Base-by-base conservation (phyloP, 2,888 invertebrate genomes). In the Limnephilus marmoratus region DNA sequence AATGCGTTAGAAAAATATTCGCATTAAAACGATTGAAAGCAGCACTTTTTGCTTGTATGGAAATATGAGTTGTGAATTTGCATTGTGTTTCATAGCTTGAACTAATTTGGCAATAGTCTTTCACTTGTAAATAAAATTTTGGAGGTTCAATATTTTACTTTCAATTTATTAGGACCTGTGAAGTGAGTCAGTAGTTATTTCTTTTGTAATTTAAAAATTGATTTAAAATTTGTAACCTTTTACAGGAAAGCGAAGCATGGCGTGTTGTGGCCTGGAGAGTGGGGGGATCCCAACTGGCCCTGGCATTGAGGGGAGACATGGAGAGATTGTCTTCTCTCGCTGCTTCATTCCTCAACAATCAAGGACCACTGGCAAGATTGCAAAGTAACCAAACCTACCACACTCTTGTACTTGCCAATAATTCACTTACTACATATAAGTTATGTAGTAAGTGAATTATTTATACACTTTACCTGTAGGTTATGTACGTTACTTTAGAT, bases 271-370 rank as follows among this genome's bases (percentile, higher is more conserved):
- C 93, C 12, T 93, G 93, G 93, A 88, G 87, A 80, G 91, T 93
- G 81, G 92, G 90, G 0, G 93, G 93, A 29, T 91, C 93, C 53
- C 92, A 90, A 45, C 90, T 93, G 82, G 92, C 93, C 9, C 85
- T 93, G 24, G 93, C 93, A 29, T 93, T 93, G 34, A 82, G 90
- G 24, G 93, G 93, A 41, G 93, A 93, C 68, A 93, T 93, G 88
- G 90, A 90, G 34, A 90, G 92, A 34, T 82, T 93, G 24, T 91
- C 93, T 11, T 89, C 92, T 29, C 89, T 93, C 15, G 93, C 93
- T 29, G 88, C 92, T 29, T 87, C 92, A 15, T 93, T 93, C 87
- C 85, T 93, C 29, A 92, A 90, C 81, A 90, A 24, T 41, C 90
- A 93, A 34, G 92, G 93, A 85, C 93, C 93, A 31, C 89, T 93